Conservation (phyloP, 1,140 invertebrate species). For the Heliconius hermathena region DNA sequence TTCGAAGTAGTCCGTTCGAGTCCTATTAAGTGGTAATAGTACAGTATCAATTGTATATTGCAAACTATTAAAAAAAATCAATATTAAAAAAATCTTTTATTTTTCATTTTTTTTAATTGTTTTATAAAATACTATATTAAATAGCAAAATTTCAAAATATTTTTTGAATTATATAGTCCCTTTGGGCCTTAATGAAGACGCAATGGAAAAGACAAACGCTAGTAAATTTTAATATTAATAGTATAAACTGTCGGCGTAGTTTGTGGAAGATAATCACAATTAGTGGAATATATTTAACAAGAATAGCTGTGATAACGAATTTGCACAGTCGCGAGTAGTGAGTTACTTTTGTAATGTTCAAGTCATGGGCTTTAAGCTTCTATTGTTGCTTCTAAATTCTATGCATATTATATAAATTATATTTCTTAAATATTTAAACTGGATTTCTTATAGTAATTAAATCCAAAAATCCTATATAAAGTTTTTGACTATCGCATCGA, state of each 20-base stretch:
- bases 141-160: neutral
- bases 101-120: too few relatives aligned
- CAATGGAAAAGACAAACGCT: constrained; percentile 41
- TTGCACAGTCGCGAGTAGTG: constrained; percentile 71
- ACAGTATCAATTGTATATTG: too few relatives aligned
- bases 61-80: too few relatives aligned
- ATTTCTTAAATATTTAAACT: too few relatives aligned
- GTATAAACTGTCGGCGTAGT: constrained; percentile 53
- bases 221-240: constrained; percentile 53
- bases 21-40: too few relatives aligned
- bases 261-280: constrained; percentile 71
- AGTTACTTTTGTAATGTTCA: constrained; percentile 42
- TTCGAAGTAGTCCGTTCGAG: too few relatives aligned
- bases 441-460: too few relatives aligned
- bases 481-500: too few relatives aligned
- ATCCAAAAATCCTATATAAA: too few relatives aligned
- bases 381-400: neutral
- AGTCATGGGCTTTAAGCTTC: constrained; percentile 20
- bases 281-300: constrained; percentile 76
- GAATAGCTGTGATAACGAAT: constrained; percentile 79
- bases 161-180: neutral
- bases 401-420: too few relatives aligned
- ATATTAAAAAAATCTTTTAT: too few relatives aligned
- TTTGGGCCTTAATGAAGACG: constrained; percentile 2
- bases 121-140: too few relatives aligned